Evolutionary conservation across 2,888 invertebrate genomes (phyloP).

Genomic region (Furcula furcula): DNA sequence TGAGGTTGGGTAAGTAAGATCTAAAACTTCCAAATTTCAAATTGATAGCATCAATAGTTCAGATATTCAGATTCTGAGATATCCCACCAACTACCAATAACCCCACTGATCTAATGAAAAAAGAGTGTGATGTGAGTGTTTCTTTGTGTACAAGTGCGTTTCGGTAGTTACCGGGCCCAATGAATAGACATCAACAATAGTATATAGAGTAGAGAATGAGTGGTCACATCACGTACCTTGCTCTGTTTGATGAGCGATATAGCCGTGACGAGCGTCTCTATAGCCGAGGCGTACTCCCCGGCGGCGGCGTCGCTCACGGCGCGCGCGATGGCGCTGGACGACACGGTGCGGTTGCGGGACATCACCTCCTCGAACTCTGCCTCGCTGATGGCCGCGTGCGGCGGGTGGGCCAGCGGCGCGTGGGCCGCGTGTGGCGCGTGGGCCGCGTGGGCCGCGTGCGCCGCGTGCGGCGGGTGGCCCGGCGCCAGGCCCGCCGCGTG

Average conservation of each 20-base stretch:
- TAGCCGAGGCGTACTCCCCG: constrained; percentile 98
- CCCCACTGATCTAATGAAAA: too few species aligned
- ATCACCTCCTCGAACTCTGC: constrained; percentile 98
- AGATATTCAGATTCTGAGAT: too few species aligned
- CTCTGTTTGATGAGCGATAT: constrained; percentile 99
- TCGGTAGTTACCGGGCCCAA: too few species aligned
- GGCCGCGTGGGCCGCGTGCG: constrained; percentile 37
- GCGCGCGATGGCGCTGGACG: constrained; percentile 97
- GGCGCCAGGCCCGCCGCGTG: constrained; percentile 34
- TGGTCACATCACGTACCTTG: constrained; percentile 82
- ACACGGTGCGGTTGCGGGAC: constrained; percentile 98
- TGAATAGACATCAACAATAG: too few species aligned
- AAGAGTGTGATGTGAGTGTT: too few species aligned
- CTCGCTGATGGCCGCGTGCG: constrained; percentile 85
- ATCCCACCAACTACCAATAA: too few species aligned
- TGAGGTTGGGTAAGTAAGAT: too few species aligned
- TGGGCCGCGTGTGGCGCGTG: constrained; percentile 33
- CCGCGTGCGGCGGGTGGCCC: constrained; percentile 30
- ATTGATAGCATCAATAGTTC: too few species aligned
- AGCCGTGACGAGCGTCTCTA: constrained; percentile 99
- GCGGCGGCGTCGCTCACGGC: constrained; percentile 99
- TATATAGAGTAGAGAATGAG: too few species aligned
- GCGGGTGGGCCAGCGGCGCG: constrained; percentile 36
- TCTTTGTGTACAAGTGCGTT: too few species aligned
- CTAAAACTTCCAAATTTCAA: too few species aligned